Evolutionary conservation across 2,113 vertebrate species (phyloP).

Genomic region (Sclerurus mexicanus): DNA sequence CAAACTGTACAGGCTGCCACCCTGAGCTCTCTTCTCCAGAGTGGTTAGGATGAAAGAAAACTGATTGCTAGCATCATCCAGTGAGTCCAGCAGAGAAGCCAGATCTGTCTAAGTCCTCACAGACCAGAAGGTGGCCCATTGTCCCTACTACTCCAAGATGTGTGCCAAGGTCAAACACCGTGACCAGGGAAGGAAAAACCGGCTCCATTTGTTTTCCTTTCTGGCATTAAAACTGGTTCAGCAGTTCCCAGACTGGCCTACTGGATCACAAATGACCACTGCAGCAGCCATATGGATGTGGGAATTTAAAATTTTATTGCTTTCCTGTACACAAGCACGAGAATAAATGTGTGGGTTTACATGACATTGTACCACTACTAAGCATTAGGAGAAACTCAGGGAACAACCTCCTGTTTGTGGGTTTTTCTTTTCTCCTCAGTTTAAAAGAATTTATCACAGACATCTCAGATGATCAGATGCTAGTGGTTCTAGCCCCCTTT

Average conservation of each 20-base stretch:
- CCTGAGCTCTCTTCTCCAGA: not conserved
- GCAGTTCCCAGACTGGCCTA: not conserved
- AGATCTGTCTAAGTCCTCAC: not conserved
- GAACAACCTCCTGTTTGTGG: not conserved
- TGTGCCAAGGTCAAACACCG: not conserved
- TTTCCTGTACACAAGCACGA: not conserved
- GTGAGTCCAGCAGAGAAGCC: not conserved
- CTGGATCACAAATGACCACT: not conserved
- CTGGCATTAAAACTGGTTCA: not conserved
- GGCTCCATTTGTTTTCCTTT: not conserved
- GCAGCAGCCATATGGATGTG: not conserved
- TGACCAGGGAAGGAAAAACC: rapidly evolving
- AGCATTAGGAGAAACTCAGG: not conserved
- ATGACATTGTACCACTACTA: rapidly evolving
- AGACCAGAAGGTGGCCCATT: not conserved
- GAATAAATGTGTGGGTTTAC: not conserved
- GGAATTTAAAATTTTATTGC: not conserved
- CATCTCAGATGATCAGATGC: not conserved
- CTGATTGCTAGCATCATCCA: not conserved
- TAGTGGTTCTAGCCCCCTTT: not conserved
- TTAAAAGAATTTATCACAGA: not conserved
- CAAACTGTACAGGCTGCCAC: not conserved
- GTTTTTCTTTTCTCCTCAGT: not conserved
- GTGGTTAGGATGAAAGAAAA: not conserved
- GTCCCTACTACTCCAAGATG: not conserved